Evolutionary conservation across 2,113 vertebrate species (phyloP).

Genomic region (Alouatta palliata): DNA sequence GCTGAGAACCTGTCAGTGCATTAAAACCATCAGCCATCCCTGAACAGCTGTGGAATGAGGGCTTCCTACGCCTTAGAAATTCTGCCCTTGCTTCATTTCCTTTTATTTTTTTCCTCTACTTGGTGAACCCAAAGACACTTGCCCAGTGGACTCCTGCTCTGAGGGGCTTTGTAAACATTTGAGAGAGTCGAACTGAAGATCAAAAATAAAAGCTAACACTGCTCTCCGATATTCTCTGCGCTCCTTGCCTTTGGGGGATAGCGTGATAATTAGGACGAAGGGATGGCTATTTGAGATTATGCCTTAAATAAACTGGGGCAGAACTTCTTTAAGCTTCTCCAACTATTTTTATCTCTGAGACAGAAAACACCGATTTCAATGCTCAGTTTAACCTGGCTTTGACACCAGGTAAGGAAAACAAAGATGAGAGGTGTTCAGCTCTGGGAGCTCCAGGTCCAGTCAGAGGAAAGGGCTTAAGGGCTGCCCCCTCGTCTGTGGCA

Average conservation of each 20-base stretch:
- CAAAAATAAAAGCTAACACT: not conserved
- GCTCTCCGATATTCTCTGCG: not conserved
- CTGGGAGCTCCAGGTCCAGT: not conserved
- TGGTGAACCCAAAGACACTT: not conserved
- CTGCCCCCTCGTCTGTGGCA: not conserved
- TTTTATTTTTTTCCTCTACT: not conserved
- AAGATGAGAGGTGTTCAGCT: not conserved
- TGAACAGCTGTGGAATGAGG: not conserved
- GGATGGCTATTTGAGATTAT: slow-evolving; percentile 35
- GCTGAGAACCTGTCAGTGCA: accelerated
- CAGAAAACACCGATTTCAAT: not conserved
- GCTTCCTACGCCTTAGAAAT: not conserved
- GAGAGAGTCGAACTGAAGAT: not conserved
- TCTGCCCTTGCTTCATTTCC: not conserved
- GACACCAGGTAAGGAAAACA: not conserved
- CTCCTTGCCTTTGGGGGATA: not conserved
- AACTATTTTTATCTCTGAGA: slow-evolving; percentile 47
- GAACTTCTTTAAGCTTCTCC: slow-evolving; percentile 6
- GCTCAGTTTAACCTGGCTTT: not conserved
- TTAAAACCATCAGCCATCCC: not conserved
- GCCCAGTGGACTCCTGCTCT: not conserved
- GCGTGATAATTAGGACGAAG: slow-evolving; percentile 58
- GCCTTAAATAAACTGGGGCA: slow-evolving; percentile 60
- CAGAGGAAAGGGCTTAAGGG: not conserved
- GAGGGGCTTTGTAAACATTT: not conserved